Percentiles rank a stretch among this genome's conserved stretches.
Conservation (phyloP, 2,888 invertebrate species). For the Thelaira solivaga region DNA sequence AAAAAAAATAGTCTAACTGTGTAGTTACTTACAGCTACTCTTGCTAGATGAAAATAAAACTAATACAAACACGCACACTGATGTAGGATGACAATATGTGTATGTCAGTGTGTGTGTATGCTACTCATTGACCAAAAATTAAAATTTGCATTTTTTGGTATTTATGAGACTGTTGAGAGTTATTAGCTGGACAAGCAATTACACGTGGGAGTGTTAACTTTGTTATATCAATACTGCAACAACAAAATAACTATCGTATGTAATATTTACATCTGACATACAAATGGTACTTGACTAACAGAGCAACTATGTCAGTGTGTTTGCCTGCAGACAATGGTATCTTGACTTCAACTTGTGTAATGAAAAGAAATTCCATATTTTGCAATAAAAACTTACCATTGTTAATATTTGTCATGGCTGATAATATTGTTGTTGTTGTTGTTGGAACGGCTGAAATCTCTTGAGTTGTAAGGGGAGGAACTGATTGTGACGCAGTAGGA, state of each 20-base stretch:
- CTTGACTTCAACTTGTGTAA: constrained; percentile 30
- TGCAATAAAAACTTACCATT: constrained; percentile 61
- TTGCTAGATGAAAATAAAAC: too few species aligned
- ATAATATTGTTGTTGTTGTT: constrained; percentile 30
- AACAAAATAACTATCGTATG: constrained; percentile 34
- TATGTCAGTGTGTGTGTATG: neutral
- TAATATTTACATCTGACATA: neutral
- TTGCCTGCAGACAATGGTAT: constrained; percentile 5
- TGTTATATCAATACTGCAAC: constrained; percentile 59
- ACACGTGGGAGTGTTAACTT: constrained; percentile 66
- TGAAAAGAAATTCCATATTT: constrained; percentile 31
- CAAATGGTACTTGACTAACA: neutral
- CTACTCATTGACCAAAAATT: constrained; percentile 58
- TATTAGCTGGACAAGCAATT: constrained; percentile 74
- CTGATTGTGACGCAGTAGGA: neutral
- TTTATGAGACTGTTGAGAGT: constrained; percentile 76
- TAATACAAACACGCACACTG: too few species aligned
- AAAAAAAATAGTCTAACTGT: neutral
- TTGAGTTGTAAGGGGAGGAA: neutral
- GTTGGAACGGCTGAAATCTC: constrained; percentile 57
- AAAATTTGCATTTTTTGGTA: constrained; percentile 70
- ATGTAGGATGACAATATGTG: too few species aligned
- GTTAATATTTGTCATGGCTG: constrained; percentile 64
- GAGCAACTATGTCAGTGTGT: neutral
- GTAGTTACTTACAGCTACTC: constrained; percentile 6